phyloP scores from a whole-genome alignment of 2,888 invertebrate species.

The Tromatobia lineatoria region DNA sequence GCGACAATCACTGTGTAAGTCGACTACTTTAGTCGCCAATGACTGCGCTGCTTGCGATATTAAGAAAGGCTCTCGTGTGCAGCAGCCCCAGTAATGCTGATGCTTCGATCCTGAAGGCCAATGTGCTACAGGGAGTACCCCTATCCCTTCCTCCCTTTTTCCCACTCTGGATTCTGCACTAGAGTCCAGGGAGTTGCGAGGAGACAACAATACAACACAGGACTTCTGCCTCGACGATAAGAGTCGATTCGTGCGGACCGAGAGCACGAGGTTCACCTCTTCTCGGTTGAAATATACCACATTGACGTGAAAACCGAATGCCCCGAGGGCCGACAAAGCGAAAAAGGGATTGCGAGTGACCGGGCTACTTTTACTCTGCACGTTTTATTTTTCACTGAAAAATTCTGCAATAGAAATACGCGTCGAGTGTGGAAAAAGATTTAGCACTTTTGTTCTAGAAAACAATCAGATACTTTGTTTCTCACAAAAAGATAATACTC shows the following conservation, averaged over 20 bases:
- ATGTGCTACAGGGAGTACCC: constrained; percentile 39
- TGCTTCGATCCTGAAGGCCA: constrained; percentile 45
- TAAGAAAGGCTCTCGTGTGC: constrained; percentile 33
- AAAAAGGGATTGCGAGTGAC: constrained; percentile 1
- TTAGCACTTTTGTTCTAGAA: not conserved
- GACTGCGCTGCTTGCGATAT: not conserved
- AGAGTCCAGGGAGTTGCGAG: constrained; percentile 42
- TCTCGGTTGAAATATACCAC: constrained; percentile 27
- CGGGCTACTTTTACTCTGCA: not conserved
- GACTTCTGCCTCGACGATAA: constrained; percentile 53
- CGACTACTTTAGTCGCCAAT: not conserved
- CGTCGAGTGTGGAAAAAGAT: not conserved
- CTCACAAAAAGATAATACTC: too few relatives aligned
- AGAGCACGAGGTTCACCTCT: constrained; percentile 41
- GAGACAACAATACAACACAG: constrained; percentile 53
- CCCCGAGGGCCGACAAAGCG: constrained; percentile 28
- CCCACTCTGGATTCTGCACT: constrained; percentile 10
- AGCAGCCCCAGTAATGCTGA: constrained; percentile 35
- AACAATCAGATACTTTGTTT: too few relatives aligned
- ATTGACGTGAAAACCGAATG: constrained; percentile 11
- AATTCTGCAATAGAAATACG: not conserved
- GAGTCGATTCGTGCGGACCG: constrained; percentile 47
- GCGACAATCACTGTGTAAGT: not conserved
- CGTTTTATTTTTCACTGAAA: constrained; percentile 18
- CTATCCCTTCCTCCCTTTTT: not conserved